Percentiles rank a stretch among this genome's conserved stretches.
These are phyloP conservation scores for Eupithecia vulgata DNA, from an alignment of 2,888 invertebrate genomes.

Conservation along the genomic window DNA sequence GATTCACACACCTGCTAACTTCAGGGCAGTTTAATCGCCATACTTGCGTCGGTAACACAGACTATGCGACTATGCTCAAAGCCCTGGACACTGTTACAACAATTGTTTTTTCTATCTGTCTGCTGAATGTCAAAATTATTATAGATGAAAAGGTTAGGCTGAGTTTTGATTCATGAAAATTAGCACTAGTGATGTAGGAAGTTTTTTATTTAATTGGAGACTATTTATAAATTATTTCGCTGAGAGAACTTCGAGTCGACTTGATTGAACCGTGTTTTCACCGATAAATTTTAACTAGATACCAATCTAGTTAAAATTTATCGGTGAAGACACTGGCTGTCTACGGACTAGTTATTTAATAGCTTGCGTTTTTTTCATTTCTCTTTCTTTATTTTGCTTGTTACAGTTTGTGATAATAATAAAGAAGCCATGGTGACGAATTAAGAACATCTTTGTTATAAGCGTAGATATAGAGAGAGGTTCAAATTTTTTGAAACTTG, in stretches of 20 bases:
- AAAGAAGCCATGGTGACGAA: background rate
- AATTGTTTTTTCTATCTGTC: background rate
- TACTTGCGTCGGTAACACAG: background rate
- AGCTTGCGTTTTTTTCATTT: background rate
- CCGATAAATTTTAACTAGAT: no score
- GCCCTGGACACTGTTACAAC: background rate
- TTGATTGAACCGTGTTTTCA: no score
- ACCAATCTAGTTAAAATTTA: background rate
- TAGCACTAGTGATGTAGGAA: background rate
- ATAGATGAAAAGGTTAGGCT: background rate
- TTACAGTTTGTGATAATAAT: background rate
- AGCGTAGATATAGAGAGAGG: no score
- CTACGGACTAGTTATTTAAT: background rate
- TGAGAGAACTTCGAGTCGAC: background rate
- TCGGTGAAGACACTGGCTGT: background rate
- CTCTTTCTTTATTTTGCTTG: background rate
- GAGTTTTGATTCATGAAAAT: background rate
- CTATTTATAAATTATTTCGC: background rate
- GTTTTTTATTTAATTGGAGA: background rate
- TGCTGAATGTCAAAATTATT: background rate
- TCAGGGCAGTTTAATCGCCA: slow-evolving; percentile 11
- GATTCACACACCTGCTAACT: slow-evolving; percentile 14
- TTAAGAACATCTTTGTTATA: background rate
- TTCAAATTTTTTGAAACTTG: no score
- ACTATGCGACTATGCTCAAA: background rate